Percentiles rank a stretch among this genome's conserved stretches.
Evolutionary conservation across 2,113 vertebrate species (phyloP).

Genomic region (mouse (Mus musculus)): DNA sequence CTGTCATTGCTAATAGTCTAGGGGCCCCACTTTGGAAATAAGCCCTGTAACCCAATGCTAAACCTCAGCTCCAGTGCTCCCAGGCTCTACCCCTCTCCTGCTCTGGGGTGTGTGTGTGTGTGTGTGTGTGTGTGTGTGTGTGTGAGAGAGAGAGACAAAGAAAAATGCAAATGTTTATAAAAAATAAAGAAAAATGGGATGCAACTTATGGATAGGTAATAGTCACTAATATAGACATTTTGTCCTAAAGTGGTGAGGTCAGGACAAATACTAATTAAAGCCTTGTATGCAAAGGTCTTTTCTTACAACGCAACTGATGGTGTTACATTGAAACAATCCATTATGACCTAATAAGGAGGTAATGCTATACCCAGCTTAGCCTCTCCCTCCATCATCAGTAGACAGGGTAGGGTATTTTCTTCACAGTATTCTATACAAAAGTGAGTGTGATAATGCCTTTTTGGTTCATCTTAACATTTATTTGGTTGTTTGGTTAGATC

Average conservation of each 20-base stretch:
- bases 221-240: not conserved
- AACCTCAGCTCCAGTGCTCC: too few species aligned
- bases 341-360: constrained; percentile 5
- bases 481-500: not conserved
- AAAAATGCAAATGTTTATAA: not conserved
- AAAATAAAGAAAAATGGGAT: constrained; percentile 20
- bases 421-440: constrained; percentile 39
- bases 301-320: not conserved
- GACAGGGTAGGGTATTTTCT: not conserved
- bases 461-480: constrained; percentile 10
- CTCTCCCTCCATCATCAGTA: not conserved
- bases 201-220: not conserved
- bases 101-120: too few species aligned
- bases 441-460: constrained; percentile 28
- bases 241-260: not conserved
- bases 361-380: constrained; percentile 2
- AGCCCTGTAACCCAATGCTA: too few species aligned
- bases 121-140: too few species aligned
- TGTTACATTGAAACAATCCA: not conserved
- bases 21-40: too few species aligned
- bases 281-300: not conserved
- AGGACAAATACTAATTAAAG: not conserved
- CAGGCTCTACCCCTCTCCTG: too few species aligned
- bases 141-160: not conserved
- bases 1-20: too few species aligned